Conservation (phyloP, 2,113 vertebrate genomes). For the Gopherus flavomarginatus region DNA sequence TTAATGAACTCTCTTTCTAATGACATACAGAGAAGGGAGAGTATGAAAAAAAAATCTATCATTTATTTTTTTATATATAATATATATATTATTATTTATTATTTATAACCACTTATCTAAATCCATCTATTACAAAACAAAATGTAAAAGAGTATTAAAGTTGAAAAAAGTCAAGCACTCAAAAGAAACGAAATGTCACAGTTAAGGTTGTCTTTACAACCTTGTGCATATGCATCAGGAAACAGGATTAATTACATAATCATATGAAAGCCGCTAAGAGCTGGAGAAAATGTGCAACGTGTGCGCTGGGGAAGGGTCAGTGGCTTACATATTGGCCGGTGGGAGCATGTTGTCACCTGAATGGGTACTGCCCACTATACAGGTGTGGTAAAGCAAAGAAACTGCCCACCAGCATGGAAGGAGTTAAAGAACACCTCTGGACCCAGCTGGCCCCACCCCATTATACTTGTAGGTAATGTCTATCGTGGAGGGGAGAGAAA, state of each 20-base stretch:
- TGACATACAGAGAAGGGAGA: slow-evolving; percentile 63
- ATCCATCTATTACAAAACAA: neutral
- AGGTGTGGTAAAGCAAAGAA: rapidly evolving
- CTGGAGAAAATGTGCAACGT: neutral
- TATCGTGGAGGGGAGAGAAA: neutral
- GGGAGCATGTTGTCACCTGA: neutral
- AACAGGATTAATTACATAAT: neutral
- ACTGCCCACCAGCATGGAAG: neutral
- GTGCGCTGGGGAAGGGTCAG: neutral
- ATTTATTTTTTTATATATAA: neutral
- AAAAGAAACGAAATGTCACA: neutral
- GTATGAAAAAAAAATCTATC: slow-evolving; percentile 57
- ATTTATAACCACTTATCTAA: slow-evolving; percentile 56
- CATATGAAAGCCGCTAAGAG: neutral
- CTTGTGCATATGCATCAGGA: neutral
- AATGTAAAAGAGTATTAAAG: slow-evolving; percentile 47
- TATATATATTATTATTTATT: neutral
- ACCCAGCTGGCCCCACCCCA: neutral
- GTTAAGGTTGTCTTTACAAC: neutral
- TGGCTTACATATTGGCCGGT: too few species aligned
- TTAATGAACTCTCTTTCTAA: slow-evolving; percentile 75
- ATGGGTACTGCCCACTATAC: neutral
- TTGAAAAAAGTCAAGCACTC: slow-evolving; percentile 31
- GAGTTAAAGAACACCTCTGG: neutral
- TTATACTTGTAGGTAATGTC: neutral